phyloP scores from a whole-genome alignment of 2,888 invertebrate genomes.

The Cerceris rybyensis region DNA sequence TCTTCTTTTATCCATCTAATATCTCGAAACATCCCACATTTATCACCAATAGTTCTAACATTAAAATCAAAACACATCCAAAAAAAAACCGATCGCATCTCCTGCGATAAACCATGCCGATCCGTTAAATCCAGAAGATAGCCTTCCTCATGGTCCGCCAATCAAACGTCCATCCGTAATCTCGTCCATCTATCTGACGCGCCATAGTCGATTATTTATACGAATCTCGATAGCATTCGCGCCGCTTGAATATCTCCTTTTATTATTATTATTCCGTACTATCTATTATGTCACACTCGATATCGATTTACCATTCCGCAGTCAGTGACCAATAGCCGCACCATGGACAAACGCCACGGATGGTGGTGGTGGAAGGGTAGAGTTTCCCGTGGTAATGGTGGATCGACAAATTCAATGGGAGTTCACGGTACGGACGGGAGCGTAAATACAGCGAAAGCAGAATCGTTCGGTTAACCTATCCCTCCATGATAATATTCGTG shows the following conservation, averaged over 20 bases:
- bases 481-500: conserved; percentile 15
- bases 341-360: neutral
- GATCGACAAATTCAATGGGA: conserved; percentile 12
- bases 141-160: neutral
- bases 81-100: no score
- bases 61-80: no score
- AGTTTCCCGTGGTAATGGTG: neutral
- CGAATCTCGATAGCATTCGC: conserved; percentile 5
- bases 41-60: no score
- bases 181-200: neutral
- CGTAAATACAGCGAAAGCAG: conserved; percentile 16
- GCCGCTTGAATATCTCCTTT: neutral
- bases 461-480: conserved; percentile 10
- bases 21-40: no score
- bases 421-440: neutral
- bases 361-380: neutral
- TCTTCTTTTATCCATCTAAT: no score
- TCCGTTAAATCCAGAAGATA: no score
- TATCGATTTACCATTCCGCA: neutral
- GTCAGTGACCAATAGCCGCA: neutral
- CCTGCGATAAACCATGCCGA: no score
- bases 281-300: neutral
- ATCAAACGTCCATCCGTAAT: conserved; percentile 3
- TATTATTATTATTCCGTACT: neutral
- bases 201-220: neutral